These are phyloP conservation scores for Cygnus atratus DNA, from an alignment of 2,113 vertebrate species.

Conservation along the genomic window DNA sequence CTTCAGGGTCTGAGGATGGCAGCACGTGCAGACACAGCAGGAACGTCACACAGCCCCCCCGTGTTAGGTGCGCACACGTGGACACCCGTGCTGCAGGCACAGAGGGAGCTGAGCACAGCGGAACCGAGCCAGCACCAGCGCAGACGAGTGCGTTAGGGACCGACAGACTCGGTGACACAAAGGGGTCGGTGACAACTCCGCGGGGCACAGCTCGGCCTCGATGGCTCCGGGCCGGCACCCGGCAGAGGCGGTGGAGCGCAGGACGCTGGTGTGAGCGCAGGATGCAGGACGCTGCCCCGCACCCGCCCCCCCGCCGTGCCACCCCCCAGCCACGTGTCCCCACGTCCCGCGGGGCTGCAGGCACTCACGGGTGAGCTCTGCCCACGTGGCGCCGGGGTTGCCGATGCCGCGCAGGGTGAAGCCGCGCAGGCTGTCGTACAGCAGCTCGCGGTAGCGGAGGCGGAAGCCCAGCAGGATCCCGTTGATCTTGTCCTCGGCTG, in stretches of 20 bases:
- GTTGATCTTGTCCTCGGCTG: slow-evolving; percentile 91
- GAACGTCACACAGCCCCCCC: neutral
- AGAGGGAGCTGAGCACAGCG: neutral
- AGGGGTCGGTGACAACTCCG: neutral
- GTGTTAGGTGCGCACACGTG: neutral
- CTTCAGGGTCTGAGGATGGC: neutral
- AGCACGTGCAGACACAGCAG: neutral
- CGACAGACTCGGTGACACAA: neutral
- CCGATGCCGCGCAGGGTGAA: slow-evolving; percentile 78
- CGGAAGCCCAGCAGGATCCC: slow-evolving; percentile 94
- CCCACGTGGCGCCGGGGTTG: slow-evolving; percentile 81
- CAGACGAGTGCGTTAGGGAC: rapidly evolving
- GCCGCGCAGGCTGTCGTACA: slow-evolving; percentile 82
- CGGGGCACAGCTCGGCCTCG: neutral
- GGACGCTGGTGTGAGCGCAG: neutral
- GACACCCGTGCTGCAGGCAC: neutral
- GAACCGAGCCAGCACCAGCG: neutral
- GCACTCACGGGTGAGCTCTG: slow-evolving; percentile 89
- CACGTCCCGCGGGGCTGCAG: rapidly evolving
- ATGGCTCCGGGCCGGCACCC: neutral
- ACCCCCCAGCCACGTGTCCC: neutral
- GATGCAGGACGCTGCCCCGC: neutral
- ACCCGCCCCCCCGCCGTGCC: neutral
- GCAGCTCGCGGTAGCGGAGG: slow-evolving; percentile 90
- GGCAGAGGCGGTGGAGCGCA: rapidly evolving